Evolutionary conservation across 2,113 vertebrate species (phyloP).

Genomic region (Pitta sordida): DNA sequence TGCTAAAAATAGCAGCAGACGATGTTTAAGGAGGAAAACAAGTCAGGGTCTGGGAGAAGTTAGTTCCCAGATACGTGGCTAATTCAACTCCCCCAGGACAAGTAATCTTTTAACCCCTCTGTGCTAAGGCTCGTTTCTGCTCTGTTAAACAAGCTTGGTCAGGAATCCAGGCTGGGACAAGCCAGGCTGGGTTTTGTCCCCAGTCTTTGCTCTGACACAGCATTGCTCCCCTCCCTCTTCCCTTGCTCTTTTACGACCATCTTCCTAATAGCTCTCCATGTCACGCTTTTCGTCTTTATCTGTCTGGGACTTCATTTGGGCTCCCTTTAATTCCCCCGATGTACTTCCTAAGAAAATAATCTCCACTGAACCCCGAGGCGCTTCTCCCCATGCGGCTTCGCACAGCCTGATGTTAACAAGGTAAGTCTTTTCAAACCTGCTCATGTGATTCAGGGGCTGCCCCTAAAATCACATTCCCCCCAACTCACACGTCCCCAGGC

Average conservation of each 20-base stretch:
- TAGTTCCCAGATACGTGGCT: conserved; percentile 28
- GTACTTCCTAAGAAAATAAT: background rate
- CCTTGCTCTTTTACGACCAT: background rate
- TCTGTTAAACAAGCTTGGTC: background rate
- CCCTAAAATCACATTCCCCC: background rate
- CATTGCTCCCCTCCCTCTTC: background rate
- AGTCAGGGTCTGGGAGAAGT: conserved; percentile 48
- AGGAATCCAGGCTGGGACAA: background rate
- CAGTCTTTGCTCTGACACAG: background rate
- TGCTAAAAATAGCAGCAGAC: conserved; percentile 65
- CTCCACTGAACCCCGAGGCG: background rate
- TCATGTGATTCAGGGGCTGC: background rate
- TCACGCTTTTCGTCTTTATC: background rate
- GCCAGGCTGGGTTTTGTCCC: background rate
- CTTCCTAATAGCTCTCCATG: background rate
- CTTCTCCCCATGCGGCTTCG: background rate
- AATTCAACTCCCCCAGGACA: background rate
- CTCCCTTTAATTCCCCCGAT: background rate
- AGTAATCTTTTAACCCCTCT: conserved; percentile 19
- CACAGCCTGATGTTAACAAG: background rate
- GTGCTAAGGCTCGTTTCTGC: background rate
- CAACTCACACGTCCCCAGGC: background rate
- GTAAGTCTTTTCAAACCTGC: background rate
- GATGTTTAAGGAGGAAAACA: conserved; percentile 47
- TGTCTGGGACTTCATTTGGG: background rate